Conservation (phyloP, 2,888 invertebrate genomes). For the Gryllus longicercus region DNA sequence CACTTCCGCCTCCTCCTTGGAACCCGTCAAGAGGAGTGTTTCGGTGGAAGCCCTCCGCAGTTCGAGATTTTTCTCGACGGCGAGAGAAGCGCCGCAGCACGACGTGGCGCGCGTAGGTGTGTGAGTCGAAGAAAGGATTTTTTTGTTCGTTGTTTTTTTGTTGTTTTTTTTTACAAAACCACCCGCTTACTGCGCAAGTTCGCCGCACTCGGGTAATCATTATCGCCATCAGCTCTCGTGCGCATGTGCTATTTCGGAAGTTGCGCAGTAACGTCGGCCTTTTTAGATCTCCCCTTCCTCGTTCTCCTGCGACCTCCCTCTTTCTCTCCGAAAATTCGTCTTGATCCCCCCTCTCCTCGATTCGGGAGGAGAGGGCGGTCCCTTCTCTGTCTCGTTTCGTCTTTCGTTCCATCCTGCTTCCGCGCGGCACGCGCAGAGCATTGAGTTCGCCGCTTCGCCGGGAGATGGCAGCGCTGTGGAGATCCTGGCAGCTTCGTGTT, state of each 20-base stretch:
- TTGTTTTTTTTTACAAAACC: not conserved
- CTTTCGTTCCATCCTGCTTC: not conserved
- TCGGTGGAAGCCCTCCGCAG: not conserved
- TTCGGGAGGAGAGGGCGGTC: not conserved
- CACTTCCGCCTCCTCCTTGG: not conserved
- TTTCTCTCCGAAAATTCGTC: not conserved
- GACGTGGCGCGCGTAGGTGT: not conserved
- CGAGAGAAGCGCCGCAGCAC: not conserved
- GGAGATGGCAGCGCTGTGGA: constrained; percentile 7
- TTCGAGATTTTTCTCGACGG: not conserved
- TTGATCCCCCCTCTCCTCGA: constrained; percentile 4
- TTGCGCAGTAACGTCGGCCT: constrained; percentile 8
- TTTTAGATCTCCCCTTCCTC: constrained; percentile 17
- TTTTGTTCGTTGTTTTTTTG: not conserved
- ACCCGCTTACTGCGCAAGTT: not conserved
- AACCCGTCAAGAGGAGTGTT: not conserved
- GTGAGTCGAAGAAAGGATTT: not conserved
- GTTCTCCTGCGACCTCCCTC: not conserved
- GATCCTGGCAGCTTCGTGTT: not conserved
- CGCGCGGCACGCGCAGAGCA: not conserved
- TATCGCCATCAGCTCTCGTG: not conserved
- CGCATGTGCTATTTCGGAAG: constrained; percentile 6
- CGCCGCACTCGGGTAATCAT: not conserved
- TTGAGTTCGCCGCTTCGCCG: not conserved
- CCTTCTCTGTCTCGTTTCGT: not conserved